Conservation (phyloP, 1,140 invertebrate genomes). For the Drosophila varians region DNA sequence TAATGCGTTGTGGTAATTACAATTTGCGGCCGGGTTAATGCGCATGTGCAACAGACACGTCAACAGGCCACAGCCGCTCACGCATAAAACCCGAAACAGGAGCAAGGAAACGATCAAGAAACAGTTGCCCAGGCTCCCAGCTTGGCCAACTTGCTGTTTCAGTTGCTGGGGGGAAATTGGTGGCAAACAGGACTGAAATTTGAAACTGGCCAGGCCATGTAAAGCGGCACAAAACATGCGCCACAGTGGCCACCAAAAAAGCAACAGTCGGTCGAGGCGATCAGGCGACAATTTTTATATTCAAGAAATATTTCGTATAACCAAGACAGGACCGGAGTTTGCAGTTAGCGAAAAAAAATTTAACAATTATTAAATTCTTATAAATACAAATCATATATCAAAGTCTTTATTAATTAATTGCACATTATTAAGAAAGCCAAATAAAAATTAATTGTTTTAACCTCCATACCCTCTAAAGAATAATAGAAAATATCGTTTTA, state of each 20-base stretch:
- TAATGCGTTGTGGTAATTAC: conserved; percentile 82
- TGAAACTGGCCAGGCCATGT: conserved; percentile 74
- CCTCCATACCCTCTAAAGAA: too few relatives aligned
- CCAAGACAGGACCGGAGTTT: conserved; percentile 31
- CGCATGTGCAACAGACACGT: conserved; percentile 80
- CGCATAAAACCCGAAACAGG: conserved; percentile 38
- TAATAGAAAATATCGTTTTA: too few relatives aligned
- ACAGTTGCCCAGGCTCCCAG: conserved; percentile 20
- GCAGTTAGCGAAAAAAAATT: too few relatives aligned
- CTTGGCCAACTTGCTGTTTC: neutral
- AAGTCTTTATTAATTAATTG: too few relatives aligned
- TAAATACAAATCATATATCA: too few relatives aligned
- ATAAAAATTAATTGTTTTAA: too few relatives aligned
- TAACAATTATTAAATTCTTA: too few relatives aligned
- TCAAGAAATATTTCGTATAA: conserved; percentile 47
- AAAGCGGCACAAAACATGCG: conserved; percentile 78
- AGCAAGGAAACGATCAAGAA: conserved; percentile 40
- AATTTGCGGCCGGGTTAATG: conserved; percentile 79
- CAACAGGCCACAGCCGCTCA: conserved; percentile 51
- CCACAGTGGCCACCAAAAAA: conserved; percentile 71
- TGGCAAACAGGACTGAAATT: conserved; percentile 67
- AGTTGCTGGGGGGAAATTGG: neutral
- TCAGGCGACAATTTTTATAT: conserved; percentile 62
- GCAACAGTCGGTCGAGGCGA: conserved; percentile 41
- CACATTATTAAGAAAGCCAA: too few relatives aligned